Percentiles rank a stretch among this genome's conserved stretches.
These are phyloP conservation scores for Drosophila melanosoma DNA, from an alignment of 2,888 invertebrate species.

Conservation along the genomic window DNA sequence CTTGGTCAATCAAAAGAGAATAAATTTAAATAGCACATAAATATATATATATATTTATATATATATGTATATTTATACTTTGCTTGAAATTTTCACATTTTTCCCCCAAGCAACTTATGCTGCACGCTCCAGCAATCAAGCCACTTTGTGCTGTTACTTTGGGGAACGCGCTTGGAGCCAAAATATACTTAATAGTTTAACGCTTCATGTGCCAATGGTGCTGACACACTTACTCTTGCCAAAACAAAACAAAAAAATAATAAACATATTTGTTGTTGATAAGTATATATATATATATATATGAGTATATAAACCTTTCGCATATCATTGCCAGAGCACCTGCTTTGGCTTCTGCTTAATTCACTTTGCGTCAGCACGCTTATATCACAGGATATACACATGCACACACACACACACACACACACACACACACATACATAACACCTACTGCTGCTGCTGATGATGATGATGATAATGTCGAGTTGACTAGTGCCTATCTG, in stretches of 20 bases:
- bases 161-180: slow-evolving; percentile 26
- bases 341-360: slow-evolving; percentile 47
- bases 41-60: neutral
- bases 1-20: neutral
- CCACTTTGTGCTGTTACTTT: slow-evolving; percentile 27
- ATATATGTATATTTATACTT: neutral
- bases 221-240: slow-evolving; percentile 5
- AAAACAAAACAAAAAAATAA: slow-evolving; percentile 5
- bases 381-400: slow-evolving; percentile 1
- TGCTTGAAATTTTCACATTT: slow-evolving; percentile 1
- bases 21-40: neutral
- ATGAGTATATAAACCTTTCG: slow-evolving; percentile 34
- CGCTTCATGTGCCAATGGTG: slow-evolving; percentile 63
- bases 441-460: slow-evolving; percentile 2
- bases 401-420: neutral
- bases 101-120: slow-evolving; percentile 15
- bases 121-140: slow-evolving; percentile 29
- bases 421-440: neutral
- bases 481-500: slow-evolving; percentile 39
- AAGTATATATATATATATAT: neutral
- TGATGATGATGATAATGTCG: slow-evolving; percentile 29
- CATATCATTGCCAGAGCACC: slow-evolving; percentile 48
- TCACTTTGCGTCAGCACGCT: slow-evolving; percentile 45
- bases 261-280: neutral
- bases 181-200: slow-evolving; percentile 69